Conservation (phyloP, 2,113 vertebrate genomes). For the Gavialis gangeticus region DNA sequence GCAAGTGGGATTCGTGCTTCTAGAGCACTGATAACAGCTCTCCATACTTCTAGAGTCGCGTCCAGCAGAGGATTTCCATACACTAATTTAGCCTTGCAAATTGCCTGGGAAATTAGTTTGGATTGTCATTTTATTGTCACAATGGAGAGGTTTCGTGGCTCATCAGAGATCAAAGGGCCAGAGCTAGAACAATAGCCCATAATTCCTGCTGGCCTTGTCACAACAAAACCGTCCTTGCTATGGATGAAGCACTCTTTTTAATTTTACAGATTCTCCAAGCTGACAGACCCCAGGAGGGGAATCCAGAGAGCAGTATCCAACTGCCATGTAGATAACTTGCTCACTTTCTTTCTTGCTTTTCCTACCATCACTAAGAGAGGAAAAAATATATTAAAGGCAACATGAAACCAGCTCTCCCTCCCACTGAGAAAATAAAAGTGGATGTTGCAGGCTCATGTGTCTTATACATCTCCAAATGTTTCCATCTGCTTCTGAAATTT, state of each 20-base stretch:
- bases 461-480: conserved; percentile 82
- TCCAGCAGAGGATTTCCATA: background rate
- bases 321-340: background rate
- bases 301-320: background rate
- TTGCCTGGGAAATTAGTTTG: background rate
- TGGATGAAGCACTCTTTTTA: background rate
- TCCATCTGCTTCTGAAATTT: conserved; percentile 83
- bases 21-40: background rate
- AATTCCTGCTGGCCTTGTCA: background rate
- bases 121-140: background rate
- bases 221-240: background rate
- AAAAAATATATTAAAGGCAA: conserved; percentile 50
- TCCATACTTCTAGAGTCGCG: background rate
- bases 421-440: conserved; percentile 78
- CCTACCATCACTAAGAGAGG: conserved; percentile 61
- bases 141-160: background rate
- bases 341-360: conserved; percentile 66
- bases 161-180: background rate
- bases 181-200: background rate
- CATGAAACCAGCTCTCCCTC: conserved; percentile 62
- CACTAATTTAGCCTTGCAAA: background rate
- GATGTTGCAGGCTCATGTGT: conserved; percentile 74
- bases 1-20: background rate
- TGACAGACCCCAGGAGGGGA: conserved; percentile 53
- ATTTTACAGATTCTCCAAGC: background rate